Base-by-base conservation (phyloP, 2,113 vertebrate species). In the Oncorhynchus mykiss region DNA sequence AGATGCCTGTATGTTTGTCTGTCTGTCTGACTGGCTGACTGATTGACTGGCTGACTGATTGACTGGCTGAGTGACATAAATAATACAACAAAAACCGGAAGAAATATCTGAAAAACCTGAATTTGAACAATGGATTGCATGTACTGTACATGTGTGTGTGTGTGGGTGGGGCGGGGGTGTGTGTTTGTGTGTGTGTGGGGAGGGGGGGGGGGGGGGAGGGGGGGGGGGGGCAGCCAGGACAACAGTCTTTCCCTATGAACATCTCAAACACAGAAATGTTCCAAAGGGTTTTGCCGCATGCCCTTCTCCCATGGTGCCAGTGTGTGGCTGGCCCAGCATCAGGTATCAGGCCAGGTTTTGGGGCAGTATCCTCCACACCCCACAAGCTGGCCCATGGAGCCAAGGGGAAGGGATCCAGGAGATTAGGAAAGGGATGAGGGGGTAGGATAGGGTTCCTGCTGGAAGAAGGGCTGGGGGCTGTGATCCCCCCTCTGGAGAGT, bases 1-100 rank as follows among this genome's bases (percentile, higher is more conserved):
- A 86, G 75, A 70, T 73, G 83, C 82, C 75, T 73, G 85, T 80
- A 73, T 34, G 80, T 75, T 71, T 20, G 27, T 83, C 75, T 73
- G 85, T 79, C 75, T 34, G 80, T 70, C 73, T 20, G 67, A 39
- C 73, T 73, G 85, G 82, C 75, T 31, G 83, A 77, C 27, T 27
- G 27, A 27, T 27, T 27, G 27, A 27, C 27, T 27, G 34, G 5
- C 34, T 34, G 31, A 34, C 48, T 31, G 83, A 77, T 74, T 16
- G 66, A 34, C 73, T 73, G 85, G 82, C 75, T 31, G 83, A 77
- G 68, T 20, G 27, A 69, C 29, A n/a, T 20, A 34, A 69, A 24
- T 34, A 78, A 73, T 48, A 11, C 71, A 73, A 75, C 4, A 25
- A 25, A 22, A 73, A 78, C 66, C 69, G 78, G 60, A 82, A 76